These are phyloP conservation scores for Danio tinwini DNA, from an alignment of 2,797 vertebrate species.

Conservation along the genomic window DNA sequence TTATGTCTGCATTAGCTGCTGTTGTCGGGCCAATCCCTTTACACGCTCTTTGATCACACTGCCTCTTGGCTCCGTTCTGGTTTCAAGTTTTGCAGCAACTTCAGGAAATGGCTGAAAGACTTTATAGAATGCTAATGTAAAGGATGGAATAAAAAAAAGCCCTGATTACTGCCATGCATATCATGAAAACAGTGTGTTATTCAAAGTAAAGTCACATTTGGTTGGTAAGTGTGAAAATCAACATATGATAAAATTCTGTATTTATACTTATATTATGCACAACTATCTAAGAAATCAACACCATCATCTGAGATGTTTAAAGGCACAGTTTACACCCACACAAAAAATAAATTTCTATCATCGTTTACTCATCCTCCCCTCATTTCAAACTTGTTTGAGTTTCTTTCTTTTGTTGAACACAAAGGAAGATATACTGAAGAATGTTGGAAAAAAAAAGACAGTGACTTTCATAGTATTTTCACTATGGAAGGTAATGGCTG, in stretches of 20 bases:
- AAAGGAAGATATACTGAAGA: too few relatives aligned
- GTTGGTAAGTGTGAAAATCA: neutral
- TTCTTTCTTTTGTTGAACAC: too few relatives aligned
- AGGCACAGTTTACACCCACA: neutral
- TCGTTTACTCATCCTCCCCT: too few relatives aligned
- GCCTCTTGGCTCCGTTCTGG: constrained; percentile 40
- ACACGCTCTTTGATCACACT: constrained; percentile 72
- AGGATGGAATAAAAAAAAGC: neutral
- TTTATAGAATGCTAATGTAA: neutral
- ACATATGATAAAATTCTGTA: neutral
- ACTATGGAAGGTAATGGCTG: too few relatives aligned
- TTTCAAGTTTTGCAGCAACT: neutral
- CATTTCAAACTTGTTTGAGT: too few relatives aligned
- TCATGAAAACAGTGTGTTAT: neutral
- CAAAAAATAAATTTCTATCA: neutral
- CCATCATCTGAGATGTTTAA: neutral
- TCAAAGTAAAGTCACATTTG: neutral
- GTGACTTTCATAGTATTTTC: too few relatives aligned
- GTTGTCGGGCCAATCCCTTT: constrained; percentile 78
- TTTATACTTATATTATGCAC: neutral
- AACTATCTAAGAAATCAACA: neutral
- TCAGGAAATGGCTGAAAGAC: neutral
- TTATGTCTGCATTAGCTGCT: constrained; percentile 85
- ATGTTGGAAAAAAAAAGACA: too few relatives aligned
- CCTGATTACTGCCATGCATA: neutral